Evolutionary conservation across 2,797 vertebrate species (phyloP).

Genomic region (Sebastes itinus): DNA sequence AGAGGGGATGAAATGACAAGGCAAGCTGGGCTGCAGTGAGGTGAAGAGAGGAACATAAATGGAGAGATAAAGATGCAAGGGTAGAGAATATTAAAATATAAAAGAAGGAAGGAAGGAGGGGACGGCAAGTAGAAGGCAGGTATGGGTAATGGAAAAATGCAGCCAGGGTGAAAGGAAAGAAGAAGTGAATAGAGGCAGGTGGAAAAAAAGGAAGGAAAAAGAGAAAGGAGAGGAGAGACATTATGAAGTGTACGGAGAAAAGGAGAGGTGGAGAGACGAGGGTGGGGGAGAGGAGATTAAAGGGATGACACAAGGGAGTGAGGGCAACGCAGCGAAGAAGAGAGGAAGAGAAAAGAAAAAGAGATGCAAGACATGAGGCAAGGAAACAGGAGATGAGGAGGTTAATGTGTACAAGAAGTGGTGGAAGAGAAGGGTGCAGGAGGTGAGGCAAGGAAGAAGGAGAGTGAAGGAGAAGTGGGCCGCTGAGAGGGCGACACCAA

Average conservation of each 20-base stretch:
- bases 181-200: neutral
- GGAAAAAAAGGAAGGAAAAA: neutral
- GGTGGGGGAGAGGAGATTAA: neutral
- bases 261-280: neutral
- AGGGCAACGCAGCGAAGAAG: neutral
- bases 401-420: neutral
- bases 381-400: neutral
- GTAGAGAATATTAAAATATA: neutral
- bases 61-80: neutral
- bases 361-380: neutral
- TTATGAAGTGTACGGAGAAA: neutral
- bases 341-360: neutral
- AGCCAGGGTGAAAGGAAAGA: neutral
- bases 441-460: neutral
- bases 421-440: neutral
- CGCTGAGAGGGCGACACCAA: slow-evolving; percentile 25
- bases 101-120: neutral
- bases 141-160: neutral
- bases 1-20: neutral
- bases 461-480: neutral
- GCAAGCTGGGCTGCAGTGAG: neutral
- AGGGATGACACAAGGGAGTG: neutral
- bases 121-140: neutral
- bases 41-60: neutral
- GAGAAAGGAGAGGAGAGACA: neutral